Evolutionary conservation across 1,140 invertebrate genomes (phyloP), one percentile per base, ranked within the genome.

Genomic region (Drosophila serrata): DNA sequence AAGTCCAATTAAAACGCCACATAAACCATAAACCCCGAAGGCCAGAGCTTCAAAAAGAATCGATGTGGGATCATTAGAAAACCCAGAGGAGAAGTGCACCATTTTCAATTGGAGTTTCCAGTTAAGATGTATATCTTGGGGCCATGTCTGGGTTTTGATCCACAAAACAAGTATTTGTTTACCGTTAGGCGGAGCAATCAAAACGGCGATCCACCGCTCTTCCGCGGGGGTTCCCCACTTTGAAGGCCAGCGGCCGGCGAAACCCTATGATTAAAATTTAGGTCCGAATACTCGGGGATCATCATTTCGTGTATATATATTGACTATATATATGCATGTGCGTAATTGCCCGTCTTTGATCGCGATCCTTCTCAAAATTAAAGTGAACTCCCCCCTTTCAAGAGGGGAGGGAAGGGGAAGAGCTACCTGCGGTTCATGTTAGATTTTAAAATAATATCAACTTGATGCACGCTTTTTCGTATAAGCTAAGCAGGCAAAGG

Each of bases 261-360:
- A 73, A 77, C 45, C 84, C 80, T 84, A 87, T 87, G 65, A 87
- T 87, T 87, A 87, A 79, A 82, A 88, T 86, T 88, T 75, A 82
- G 75, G 80, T 88, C 70, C 56, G 74, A 68, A 68, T 62, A 59
- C 48, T 46, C 51, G 51, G 43, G 27, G 42, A 45, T 49, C 37
- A 51, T 42, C 53, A 59, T 86, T 27, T 48, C 19, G 27, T 64
- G 12, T 55, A 12, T 12, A 13, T 65, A 31, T 48, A 8, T 46
- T 24, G 43, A 17, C n/a, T n/a, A n/a, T 58, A 17, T 62, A 35
- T 48, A 19, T 86, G 79, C 82, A 88, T 87, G 82, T 69, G 76
- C 70, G 64, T 87, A 87, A 87, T 87, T 87, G 77, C 65, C 60
- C 45, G 58, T 53, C 65, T 43, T 43, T 60, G 42, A 60, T 62